These are phyloP conservation scores for Rhinichthys osculus DNA, from an alignment of 2,797 vertebrate species.

Conservation along the genomic window DNA sequence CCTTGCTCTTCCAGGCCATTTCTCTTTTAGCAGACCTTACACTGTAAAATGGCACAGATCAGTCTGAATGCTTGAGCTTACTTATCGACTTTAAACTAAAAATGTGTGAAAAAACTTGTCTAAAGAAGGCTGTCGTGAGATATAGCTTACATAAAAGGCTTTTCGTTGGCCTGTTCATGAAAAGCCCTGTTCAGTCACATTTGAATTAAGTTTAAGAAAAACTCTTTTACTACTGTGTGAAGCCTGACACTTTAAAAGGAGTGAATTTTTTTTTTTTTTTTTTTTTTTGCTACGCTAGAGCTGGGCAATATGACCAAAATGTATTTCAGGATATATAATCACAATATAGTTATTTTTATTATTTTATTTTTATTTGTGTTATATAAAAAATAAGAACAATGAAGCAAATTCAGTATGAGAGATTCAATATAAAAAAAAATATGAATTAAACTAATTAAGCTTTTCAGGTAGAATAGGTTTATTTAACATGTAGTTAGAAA, in stretches of 20 bases:
- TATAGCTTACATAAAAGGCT: slow-evolving; percentile 19
- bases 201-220: neutral
- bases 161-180: slow-evolving; percentile 4
- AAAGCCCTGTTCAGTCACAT: slow-evolving; percentile 10
- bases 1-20: slow-evolving; percentile 33
- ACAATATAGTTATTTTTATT: neutral
- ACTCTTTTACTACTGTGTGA: neutral
- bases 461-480: too few relatives aligned
- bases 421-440: too few relatives aligned
- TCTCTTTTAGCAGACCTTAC: slow-evolving; percentile 15
- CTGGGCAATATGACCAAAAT: neutral
- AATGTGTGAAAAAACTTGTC: neutral
- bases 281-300: neutral
- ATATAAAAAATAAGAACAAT: too few relatives aligned
- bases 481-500: neutral
- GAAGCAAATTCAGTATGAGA: too few relatives aligned
- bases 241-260: neutral
- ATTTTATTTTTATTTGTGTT: too few relatives aligned
- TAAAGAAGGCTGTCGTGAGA: slow-evolving; percentile 11
- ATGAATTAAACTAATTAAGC: too few relatives aligned
- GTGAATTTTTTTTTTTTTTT: neutral
- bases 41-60: slow-evolving; percentile 6
- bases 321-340: neutral
- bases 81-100: slow-evolving; percentile 8
- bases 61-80: slow-evolving; percentile 5